Evolutionary conservation across 2,888 invertebrate genomes (phyloP).

Genomic region (Eupithecia subfuscata): DNA sequence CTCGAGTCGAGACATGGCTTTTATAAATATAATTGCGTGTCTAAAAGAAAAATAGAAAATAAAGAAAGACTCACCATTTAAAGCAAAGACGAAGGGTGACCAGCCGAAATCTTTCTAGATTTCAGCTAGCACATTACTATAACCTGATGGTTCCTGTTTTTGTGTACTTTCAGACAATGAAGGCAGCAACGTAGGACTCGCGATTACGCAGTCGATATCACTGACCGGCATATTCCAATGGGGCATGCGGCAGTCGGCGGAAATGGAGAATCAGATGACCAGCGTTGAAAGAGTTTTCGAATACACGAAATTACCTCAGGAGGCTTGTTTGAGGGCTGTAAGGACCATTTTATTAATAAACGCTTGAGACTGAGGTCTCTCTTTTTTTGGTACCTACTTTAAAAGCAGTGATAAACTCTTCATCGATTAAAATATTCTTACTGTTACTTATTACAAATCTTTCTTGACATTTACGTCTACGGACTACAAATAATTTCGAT

Average conservation of each 20-base stretch:
- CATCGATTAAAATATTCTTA: neutral
- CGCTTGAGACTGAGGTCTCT: neutral
- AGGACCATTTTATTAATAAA: slow-evolving; percentile 29
- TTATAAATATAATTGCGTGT: neutral
- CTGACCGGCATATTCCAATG: slow-evolving; percentile 87
- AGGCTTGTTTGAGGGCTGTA: slow-evolving; percentile 73
- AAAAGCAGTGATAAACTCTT: too few relatives aligned
- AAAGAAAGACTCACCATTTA: neutral
- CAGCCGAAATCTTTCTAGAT: neutral
- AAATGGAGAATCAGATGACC: slow-evolving; percentile 90
- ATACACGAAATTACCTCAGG: slow-evolving; percentile 85
- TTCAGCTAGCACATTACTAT: neutral
- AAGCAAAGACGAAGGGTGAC: neutral
- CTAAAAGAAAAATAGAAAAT: neutral
- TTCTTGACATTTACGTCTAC: neutral
- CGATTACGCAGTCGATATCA: slow-evolving; percentile 86
- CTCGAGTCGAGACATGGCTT: too few relatives aligned
- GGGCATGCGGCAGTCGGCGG: slow-evolving; percentile 95
- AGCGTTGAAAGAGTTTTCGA: slow-evolving; percentile 92
- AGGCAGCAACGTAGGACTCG: slow-evolving; percentile 85
- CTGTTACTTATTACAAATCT: neutral
- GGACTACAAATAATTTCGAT: neutral
- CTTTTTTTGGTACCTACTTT: neutral
- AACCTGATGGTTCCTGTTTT: neutral
- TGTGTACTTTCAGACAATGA: slow-evolving; percentile 68